Evolutionary conservation across 1,140 invertebrate genomes (phyloP), one percentile per base, ranked within the genome.

Genomic region (Theocolax elegans): DNA sequence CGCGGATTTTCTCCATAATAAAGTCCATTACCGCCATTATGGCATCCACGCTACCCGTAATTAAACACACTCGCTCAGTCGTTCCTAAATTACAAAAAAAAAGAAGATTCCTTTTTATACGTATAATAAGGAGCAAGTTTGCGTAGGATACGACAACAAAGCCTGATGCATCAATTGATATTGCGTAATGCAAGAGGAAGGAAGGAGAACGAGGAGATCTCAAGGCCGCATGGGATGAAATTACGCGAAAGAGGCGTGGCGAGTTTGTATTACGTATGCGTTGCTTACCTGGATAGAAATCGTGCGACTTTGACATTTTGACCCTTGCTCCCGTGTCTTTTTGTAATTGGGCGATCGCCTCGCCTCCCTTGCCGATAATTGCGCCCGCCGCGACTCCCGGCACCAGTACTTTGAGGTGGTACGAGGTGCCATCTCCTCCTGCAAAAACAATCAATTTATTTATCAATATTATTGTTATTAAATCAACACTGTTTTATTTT

Each of bases 291-390:
- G 96, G 96, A 90, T 98, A 98, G 86, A 96, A 98, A 85, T 98
- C 96, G 83, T 97, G 96, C 17, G 95, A 95, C 87, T 98, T 99
- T 71, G 97, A 98, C 96, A 99, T 98, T 89, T 98, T 98, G 67
- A 99, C 94, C 76, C 95, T 90, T 74, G 96, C 95, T 77, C 94
- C 94, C 44, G 95, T 95, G 82, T 98, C 96, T 85, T 97, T 97
- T 86, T 99, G 97, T 76, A 98, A 87, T 82, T 97, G 95, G 75
- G 95, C 96, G 86, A 99, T 98, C 25, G 96, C 97, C 85, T 98
- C 96, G 67, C 97, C 97, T 17, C 96, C 97, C 87, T 98, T 98
- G 72, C 97, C 97, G 83, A 99, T 98, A 83, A 98, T 98, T 78
- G 96, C 95, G 71, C 97, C 97, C 53, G 97, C 96, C 73, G 96